These are phyloP conservation scores for Drosophila kanapiae DNA, from an alignment of 1,140 invertebrate genomes.

Conservation along the genomic window DNA sequence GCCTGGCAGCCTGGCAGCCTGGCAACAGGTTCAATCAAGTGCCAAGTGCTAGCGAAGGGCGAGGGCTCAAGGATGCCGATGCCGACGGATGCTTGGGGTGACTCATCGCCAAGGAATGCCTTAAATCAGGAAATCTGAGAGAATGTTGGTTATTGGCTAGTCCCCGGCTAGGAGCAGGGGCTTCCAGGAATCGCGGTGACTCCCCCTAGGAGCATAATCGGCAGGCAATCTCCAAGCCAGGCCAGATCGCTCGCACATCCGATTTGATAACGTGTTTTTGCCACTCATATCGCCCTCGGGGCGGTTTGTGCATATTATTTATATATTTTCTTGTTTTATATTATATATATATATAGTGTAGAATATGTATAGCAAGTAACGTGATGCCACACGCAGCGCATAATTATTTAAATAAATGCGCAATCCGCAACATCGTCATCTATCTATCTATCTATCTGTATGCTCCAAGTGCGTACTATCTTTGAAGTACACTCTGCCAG, in stretches of 20 bases:
- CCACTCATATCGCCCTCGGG: background rate
- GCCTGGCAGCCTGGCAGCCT: background rate
- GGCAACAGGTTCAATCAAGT: background rate
- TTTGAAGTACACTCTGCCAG: background rate
- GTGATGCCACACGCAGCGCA: constrained; percentile 22
- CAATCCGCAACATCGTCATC: constrained; percentile 14
- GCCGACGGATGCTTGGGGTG: background rate
- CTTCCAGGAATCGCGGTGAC: constrained; percentile 30
- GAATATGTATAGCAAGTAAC: constrained; percentile 18
- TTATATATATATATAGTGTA: constrained; percentile 5
- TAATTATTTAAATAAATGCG: constrained; percentile 29
- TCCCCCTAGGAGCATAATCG: constrained; percentile 3
- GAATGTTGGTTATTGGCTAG: background rate
- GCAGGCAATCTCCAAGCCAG: background rate
- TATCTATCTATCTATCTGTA: constrained; percentile 12
- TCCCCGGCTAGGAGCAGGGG: background rate
- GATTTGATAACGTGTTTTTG: constrained; percentile 45
- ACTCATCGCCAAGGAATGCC: constrained; percentile 29
- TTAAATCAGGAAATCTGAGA: constrained; percentile 31
- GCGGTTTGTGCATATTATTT: constrained; percentile 12
- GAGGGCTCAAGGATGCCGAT: constrained; percentile 59
- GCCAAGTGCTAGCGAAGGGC: constrained; percentile 26
- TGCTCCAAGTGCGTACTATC: constrained; percentile 39
- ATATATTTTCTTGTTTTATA: constrained; percentile 1
- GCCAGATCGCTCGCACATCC: constrained; percentile 6